Conservation (phyloP, 2,888 invertebrate genomes). For the Tenodera sinensis region DNA sequence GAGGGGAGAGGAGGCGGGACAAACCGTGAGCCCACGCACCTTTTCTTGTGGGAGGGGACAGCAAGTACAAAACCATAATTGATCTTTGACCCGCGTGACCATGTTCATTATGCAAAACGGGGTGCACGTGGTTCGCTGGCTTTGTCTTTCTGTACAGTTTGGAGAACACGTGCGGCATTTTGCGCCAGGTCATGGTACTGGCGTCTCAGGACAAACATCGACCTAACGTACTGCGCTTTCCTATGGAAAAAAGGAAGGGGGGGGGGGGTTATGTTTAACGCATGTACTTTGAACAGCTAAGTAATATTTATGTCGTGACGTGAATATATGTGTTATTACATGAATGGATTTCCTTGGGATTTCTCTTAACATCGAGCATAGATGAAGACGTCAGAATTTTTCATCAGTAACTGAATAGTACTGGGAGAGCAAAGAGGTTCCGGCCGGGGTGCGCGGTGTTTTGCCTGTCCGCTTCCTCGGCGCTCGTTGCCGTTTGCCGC, state of each 20-base stretch:
- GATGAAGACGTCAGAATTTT: too few relatives aligned
- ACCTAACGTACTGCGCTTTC: background rate
- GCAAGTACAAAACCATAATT: constrained; percentile 15
- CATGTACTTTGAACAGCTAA: background rate
- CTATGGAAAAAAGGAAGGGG: background rate
- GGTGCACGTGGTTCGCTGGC: background rate
- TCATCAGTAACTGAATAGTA: too few relatives aligned
- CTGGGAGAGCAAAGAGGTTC: too few relatives aligned
- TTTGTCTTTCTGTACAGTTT: background rate
- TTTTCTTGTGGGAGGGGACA: constrained; percentile 9
- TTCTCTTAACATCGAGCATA: background rate
- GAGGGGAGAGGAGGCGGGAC: background rate
- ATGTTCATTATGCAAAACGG: constrained; percentile 20
- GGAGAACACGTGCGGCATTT: background rate
- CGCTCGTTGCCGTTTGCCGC: too few relatives aligned
- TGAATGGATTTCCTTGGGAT: background rate
- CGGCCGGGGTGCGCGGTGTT: too few relatives aligned
- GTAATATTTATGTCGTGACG: background rate
- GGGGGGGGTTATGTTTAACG: background rate
- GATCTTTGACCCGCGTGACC: constrained; percentile 16
- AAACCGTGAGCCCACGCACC: constrained; percentile 8
- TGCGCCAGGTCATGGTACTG: background rate
- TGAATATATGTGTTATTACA: background rate
- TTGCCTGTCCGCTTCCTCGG: too few relatives aligned
- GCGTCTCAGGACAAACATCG: background rate